Evolutionary conservation across 2,888 invertebrate species (phyloP).

Genomic region (Dusona sp.): DNA sequence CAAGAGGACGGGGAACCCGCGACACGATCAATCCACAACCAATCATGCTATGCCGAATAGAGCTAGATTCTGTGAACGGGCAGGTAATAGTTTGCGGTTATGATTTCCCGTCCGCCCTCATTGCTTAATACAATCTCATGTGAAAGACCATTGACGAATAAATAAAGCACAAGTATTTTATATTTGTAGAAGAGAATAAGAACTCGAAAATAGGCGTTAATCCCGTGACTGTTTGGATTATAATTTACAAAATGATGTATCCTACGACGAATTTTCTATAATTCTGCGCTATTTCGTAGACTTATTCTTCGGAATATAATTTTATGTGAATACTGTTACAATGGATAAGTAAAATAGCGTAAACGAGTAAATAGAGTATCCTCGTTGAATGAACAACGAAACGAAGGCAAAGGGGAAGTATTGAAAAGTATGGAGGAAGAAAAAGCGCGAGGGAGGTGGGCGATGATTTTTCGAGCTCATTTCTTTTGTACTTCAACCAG

Average conservation of each 20-base stretch:
- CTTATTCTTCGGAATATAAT: not conserved
- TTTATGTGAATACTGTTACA: not conserved
- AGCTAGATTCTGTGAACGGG: slow-evolving; percentile 3
- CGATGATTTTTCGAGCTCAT: slow-evolving; percentile 48
- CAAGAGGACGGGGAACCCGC: not conserved
- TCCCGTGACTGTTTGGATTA: not conserved
- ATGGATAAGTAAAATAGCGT: not conserved
- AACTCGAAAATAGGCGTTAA: not conserved
- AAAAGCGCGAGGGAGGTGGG: not conserved
- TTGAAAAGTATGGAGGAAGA: slow-evolving; percentile 4
- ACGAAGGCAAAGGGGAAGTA: not conserved
- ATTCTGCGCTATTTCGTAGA: not conserved
- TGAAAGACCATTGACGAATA: not conserved
- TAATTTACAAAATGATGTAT: not conserved
- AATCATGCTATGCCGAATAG: slow-evolving; percentile 7
- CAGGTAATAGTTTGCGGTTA: slow-evolving; percentile 9
- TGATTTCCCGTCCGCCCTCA: not conserved
- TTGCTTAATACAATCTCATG: slow-evolving; percentile 1
- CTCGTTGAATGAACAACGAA: slow-evolving; percentile 7
- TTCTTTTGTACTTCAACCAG: slow-evolving; percentile 29
- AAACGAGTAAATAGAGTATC: not conserved
- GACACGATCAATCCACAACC: slow-evolving; percentile 11
- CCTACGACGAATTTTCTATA: not conserved
- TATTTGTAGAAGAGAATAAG: not conserved
- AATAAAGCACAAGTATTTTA: not conserved